phyloP scores from a whole-genome alignment of 2,113 vertebrate genomes.

The Nannospalax galili region DNA sequence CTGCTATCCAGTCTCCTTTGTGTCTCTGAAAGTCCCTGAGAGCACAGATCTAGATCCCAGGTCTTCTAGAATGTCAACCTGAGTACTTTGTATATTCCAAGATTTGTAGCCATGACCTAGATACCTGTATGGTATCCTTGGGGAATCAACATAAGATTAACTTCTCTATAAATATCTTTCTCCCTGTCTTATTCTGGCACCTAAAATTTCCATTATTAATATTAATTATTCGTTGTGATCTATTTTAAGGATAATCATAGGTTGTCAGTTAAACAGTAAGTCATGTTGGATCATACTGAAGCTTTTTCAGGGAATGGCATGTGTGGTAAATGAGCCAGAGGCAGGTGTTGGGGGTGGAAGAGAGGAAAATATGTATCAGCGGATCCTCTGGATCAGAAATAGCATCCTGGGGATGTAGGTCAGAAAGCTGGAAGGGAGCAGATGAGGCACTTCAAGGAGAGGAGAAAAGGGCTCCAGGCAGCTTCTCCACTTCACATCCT shows the following conservation, averaged over 20 bases:
- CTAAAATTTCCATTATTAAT: neutral
- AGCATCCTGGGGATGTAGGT: neutral
- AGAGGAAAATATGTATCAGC: neutral
- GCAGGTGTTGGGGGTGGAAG: fast-evolving
- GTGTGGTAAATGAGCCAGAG: neutral
- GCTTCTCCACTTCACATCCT: neutral
- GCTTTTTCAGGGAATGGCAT: neutral
- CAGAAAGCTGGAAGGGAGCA: neutral
- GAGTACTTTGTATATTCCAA: neutral
- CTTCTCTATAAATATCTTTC: neutral
- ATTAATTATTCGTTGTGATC: neutral
- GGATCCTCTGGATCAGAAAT: neutral
- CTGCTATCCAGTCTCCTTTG: neutral
- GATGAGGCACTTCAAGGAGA: neutral
- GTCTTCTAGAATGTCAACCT: neutral
- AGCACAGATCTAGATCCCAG: neutral
- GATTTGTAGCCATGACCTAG: neutral
- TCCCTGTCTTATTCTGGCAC: neutral
- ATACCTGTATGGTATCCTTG: neutral
- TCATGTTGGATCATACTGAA: neutral
- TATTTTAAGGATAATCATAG: neutral
- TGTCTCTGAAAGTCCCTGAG: neutral
- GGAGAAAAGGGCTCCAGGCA: neutral
- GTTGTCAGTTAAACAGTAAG: neutral
- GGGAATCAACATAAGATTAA: neutral